Conservation (phyloP, 2,113 vertebrate genomes). For the Misgurnus mizolepis region DNA sequence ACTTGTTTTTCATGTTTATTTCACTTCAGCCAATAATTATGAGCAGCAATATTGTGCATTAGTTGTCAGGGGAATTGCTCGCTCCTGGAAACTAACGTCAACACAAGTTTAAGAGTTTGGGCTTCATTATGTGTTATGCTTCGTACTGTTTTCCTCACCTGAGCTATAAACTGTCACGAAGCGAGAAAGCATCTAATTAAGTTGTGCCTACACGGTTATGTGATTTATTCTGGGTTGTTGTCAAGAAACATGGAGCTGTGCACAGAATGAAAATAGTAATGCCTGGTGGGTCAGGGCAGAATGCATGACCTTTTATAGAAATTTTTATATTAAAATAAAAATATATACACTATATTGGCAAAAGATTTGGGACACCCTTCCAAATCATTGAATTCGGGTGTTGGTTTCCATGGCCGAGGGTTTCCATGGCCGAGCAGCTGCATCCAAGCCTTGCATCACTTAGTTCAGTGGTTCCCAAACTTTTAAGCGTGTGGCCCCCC, state of each 20-base stretch:
- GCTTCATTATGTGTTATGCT: conserved; percentile 21
- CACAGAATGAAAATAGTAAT: not conserved
- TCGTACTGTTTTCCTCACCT: conserved; percentile 23
- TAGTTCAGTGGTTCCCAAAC: too few relatives aligned
- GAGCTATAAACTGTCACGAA: not conserved
- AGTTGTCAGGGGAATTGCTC: conserved; percentile 17
- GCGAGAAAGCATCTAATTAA: conserved; percentile 10
- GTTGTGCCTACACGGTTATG: not conserved
- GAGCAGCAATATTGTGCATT: conserved; percentile 21
- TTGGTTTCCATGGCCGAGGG: too few relatives aligned
- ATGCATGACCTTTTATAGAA: conserved; percentile 27
- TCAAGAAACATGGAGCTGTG: not conserved
- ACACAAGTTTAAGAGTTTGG: conserved; percentile 20
- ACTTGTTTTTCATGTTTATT: conserved; percentile 13
- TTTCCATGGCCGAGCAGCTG: too few relatives aligned
- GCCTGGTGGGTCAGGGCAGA: conserved; percentile 14
- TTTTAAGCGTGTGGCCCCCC: too few relatives aligned
- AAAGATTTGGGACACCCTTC: too few relatives aligned
- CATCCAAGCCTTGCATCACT: too few relatives aligned
- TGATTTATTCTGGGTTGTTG: conserved; percentile 21
- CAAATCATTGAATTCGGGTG: too few relatives aligned
- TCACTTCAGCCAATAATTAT: conserved; percentile 32
- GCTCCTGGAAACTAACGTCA: not conserved
- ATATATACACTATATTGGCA: too few relatives aligned
- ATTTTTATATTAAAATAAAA: too few relatives aligned